Conservation (phyloP, 2,113 vertebrate genomes). For the Rhinolophus ferrumequinum region DNA sequence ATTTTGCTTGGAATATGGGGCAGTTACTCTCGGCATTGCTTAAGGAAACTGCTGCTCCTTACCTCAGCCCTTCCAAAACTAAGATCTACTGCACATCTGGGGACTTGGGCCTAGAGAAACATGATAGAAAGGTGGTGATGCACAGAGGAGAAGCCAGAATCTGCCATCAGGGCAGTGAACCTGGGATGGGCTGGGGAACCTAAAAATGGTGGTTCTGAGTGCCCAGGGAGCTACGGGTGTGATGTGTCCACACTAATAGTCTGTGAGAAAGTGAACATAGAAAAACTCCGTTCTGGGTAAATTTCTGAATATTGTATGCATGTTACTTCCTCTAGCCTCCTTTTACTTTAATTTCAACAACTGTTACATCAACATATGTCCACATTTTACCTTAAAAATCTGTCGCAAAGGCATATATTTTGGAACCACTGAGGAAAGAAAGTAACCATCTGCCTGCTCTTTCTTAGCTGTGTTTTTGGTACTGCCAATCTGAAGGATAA, state of each 20-base stretch:
- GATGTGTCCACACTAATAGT: rapidly evolving
- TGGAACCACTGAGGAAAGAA: background rate
- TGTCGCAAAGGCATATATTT: too few species aligned
- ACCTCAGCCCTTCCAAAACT: background rate
- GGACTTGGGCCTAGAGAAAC: background rate
- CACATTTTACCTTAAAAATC: background rate
- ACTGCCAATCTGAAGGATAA: background rate
- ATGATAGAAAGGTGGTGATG: rapidly evolving
- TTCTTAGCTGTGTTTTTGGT: background rate
- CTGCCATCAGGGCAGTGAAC: background rate
- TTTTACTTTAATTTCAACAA: background rate
- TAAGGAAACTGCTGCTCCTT: background rate
- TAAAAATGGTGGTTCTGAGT: rapidly evolving
- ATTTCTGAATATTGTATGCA: background rate
- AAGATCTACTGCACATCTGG: background rate
- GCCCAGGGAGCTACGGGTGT: rapidly evolving
- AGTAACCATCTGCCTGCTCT: background rate
- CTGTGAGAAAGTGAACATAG: background rate
- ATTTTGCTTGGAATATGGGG: background rate
- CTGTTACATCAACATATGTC: background rate
- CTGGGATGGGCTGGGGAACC: too few species aligned
- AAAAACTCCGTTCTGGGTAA: background rate
- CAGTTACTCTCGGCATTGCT: background rate
- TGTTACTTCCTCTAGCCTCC: background rate
- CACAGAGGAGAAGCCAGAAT: background rate